phyloP scores from a whole-genome alignment of 2,888 invertebrate genomes.

The Polymixis lichenea region DNA sequence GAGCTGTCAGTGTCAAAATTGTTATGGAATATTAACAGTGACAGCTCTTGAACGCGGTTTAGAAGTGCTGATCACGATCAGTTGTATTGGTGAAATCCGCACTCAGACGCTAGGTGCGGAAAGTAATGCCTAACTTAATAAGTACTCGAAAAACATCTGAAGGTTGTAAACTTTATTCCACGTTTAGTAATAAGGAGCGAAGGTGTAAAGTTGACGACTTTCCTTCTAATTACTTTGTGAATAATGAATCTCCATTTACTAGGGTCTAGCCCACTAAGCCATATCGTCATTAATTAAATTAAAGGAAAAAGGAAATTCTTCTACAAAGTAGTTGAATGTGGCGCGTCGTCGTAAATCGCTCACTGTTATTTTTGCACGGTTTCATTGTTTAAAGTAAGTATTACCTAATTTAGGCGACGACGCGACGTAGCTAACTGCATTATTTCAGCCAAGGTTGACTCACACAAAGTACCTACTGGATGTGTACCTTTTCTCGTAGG shows the following conservation, averaged over 20 bases:
- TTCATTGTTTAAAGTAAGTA: constrained; percentile 34
- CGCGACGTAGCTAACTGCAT: constrained; percentile 44
- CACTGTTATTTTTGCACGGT: constrained; percentile 30
- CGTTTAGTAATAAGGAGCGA: neutral
- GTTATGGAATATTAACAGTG: too few species aligned
- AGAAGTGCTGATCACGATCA: too few species aligned
- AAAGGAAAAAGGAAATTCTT: neutral
- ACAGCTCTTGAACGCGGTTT: too few species aligned
- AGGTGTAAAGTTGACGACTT: neutral
- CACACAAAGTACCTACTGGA: constrained; percentile 20
- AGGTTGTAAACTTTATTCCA: neutral
- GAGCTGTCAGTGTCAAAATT: too few species aligned
- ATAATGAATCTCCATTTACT: neutral
- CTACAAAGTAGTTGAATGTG: neutral
- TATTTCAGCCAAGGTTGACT: constrained; percentile 48
- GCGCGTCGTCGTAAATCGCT: constrained; percentile 6
- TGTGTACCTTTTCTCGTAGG: constrained; percentile 35
- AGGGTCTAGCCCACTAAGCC: too few species aligned
- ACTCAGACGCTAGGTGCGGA: too few species aligned
- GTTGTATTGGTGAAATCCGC: too few species aligned
- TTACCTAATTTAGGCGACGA: constrained; percentile 34
- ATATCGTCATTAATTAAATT: neutral
- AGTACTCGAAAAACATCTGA: neutral
- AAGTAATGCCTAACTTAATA: neutral
- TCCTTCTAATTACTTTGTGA: neutral